Evolutionary conservation across 2,888 invertebrate genomes (phyloP), one percentile per base, ranked within the genome.

Genomic region (Agrochola lychnidis): DNA sequence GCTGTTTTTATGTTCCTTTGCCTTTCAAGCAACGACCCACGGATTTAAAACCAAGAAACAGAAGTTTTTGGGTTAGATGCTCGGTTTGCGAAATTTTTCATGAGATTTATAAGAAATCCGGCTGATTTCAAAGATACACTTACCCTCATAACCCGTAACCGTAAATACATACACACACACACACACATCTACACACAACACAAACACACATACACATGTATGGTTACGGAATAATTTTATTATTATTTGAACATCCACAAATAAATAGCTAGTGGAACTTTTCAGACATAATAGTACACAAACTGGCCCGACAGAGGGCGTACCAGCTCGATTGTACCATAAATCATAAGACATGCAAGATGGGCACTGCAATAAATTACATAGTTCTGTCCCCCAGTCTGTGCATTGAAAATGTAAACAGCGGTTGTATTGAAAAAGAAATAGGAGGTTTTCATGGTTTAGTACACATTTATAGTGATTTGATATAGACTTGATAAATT

Each of bases 331-430:
- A 84, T 81, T 76, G 62, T 64, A 48, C 57, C 73, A 78, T 83
- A 83, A 85, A 85, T 83, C 86, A 85, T 71, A 71, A 40, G 69
- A 69, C 78, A 83, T 85, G 83, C 83, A 78, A 85, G 78, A 83
- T 83, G 79, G 71, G 73, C 36, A 67, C 7, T 45, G 69, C 48
- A 42, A 85, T 85, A 82, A 85, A 73, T 83, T 74, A 71, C 30
- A 2, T 40, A 57, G 64, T 25, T 57, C 83, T 62, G 57, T 71
- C 36, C 40, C 42, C 2, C 42, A 19, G 68, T 45, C 51, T n/a
- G 63, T 82, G 64, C 61, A 82, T 70, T 78, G 68, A 68, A 85
- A 78, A 71, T 85, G 66, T 70, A 30, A 77, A 64, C 67, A 61
- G 70, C 61, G 53, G 71, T 61, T 14, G 40, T 61, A 78, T 85